A percentile compares a stretch with the other conserved stretches of the same genome.
These are phyloP conservation scores for Maconellicoccus hirsutus DNA, from an alignment of 1,140 invertebrate species.

Conservation along the genomic window DNA sequence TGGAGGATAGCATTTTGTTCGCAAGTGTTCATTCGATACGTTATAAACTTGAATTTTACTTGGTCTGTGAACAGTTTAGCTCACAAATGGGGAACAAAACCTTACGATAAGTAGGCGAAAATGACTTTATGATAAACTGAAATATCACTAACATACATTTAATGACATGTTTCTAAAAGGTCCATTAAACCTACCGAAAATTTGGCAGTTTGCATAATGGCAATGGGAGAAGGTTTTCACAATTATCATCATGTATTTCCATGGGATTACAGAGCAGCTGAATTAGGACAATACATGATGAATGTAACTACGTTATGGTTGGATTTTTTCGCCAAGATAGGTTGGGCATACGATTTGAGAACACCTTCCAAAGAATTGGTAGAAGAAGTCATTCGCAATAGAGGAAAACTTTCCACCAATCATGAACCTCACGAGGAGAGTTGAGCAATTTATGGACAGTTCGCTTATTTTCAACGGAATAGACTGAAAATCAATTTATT, in stretches of 20 bases:
- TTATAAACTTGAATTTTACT: slow-evolving; percentile 47
- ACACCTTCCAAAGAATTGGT: slow-evolving; percentile 51
- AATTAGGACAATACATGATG: slow-evolving; percentile 41
- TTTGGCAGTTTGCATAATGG: slow-evolving; percentile 29
- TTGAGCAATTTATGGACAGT: not conserved
- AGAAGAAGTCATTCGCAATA: slow-evolving; percentile 42
- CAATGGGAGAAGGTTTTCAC: slow-evolving; percentile 52
- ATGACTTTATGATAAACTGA: not conserved
- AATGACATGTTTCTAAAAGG: slow-evolving; percentile 22
- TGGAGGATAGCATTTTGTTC: slow-evolving; percentile 38
- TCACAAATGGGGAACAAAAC: slow-evolving; percentile 48
- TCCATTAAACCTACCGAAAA: slow-evolving; percentile 34
- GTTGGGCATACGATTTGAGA: slow-evolving; percentile 66
- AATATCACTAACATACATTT: not conserved
- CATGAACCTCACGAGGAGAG: not conserved
- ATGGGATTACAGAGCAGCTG: slow-evolving; percentile 57
- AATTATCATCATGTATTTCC: slow-evolving; percentile 74
- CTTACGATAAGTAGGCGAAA: slow-evolving; percentile 47
- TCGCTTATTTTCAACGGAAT: not conserved
- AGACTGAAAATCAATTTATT: not conserved
- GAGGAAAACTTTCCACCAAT: slow-evolving; percentile 34
- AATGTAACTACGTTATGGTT: slow-evolving; percentile 51
- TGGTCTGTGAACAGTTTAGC: slow-evolving; percentile 59
- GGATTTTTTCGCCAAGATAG: slow-evolving; percentile 53
- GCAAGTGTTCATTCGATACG: slow-evolving; percentile 45